phyloP scores from a whole-genome alignment of 2,113 vertebrate species.

The Sylvilagus bachmani region DNA sequence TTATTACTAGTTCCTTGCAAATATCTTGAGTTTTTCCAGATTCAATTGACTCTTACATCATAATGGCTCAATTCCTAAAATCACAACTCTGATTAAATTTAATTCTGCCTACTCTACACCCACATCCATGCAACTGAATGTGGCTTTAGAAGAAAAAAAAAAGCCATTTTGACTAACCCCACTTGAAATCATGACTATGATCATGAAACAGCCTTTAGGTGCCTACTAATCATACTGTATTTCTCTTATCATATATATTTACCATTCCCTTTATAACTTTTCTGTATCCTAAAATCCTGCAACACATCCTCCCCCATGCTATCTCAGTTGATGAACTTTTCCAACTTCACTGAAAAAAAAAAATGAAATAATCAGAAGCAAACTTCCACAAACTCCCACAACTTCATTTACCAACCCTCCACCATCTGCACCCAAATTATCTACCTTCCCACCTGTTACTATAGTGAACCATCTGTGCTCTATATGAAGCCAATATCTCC shows the following conservation, averaged over 20 bases:
- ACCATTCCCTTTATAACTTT: not conserved
- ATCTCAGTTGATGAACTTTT: constrained; percentile 21
- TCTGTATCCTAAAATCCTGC: not conserved
- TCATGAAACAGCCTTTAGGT: not conserved
- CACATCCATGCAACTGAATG: constrained; percentile 41
- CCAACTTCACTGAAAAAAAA: constrained; percentile 53
- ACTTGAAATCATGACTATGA: not conserved
- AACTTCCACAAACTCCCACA: constrained; percentile 70
- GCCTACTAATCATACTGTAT: not conserved
- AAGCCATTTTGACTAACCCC: not conserved
- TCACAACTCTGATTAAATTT: constrained; percentile 53
- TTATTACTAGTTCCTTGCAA: not conserved
- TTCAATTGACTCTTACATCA: not conserved
- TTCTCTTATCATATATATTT: not conserved
- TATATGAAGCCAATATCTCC: constrained; percentile 52
- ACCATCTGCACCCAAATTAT: constrained; percentile 70
- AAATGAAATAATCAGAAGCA: constrained; percentile 55
- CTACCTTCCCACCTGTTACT: constrained; percentile 77
- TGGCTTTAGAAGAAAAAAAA: not conserved
- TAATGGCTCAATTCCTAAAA: constrained; percentile 20
- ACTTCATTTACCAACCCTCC: constrained; percentile 48
- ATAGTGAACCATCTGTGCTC: constrained; percentile 76
- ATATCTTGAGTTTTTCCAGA: not conserved
- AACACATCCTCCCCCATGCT: not conserved
- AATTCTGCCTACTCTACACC: constrained; percentile 45